Conservation (phyloP, 2,888 invertebrate species). For the Drosophila paracracens region DNA sequence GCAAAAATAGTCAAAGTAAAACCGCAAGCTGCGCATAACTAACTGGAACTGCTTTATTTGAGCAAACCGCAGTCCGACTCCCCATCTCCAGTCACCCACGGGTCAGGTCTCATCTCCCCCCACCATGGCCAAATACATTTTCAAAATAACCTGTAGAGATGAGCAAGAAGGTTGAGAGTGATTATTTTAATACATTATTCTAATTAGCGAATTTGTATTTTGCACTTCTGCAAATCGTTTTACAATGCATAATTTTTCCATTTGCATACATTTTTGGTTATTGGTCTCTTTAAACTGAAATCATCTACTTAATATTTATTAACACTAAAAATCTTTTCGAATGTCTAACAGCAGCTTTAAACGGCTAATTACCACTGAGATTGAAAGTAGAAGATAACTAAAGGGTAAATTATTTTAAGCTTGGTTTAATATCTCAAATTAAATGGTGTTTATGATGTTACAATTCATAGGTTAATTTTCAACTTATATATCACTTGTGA, state of each 20-base stretch:
- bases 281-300: background rate
- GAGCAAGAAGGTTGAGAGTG: background rate
- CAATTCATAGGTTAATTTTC: background rate
- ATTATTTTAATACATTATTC: background rate
- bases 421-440: background rate
- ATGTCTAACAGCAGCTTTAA: background rate
- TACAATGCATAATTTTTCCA: background rate
- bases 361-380: background rate
- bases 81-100: background rate
- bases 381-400: background rate
- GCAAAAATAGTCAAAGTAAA: conserved; percentile 73
- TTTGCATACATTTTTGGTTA: background rate
- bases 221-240: background rate
- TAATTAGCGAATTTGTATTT: background rate
- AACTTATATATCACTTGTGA: background rate
- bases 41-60: conserved; percentile 78
- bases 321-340: background rate
- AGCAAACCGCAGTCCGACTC: conserved; percentile 62
- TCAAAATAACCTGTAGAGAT: conserved; percentile 26
- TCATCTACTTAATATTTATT: background rate
- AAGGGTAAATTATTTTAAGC: background rate
- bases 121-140: conserved; percentile 31
- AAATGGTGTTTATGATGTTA: background rate
- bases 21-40: conserved; percentile 81
- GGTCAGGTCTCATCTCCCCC: background rate